Base-by-base conservation (phyloP, 1,140 invertebrate genomes). In the Drosophila kanapiae region DNA sequence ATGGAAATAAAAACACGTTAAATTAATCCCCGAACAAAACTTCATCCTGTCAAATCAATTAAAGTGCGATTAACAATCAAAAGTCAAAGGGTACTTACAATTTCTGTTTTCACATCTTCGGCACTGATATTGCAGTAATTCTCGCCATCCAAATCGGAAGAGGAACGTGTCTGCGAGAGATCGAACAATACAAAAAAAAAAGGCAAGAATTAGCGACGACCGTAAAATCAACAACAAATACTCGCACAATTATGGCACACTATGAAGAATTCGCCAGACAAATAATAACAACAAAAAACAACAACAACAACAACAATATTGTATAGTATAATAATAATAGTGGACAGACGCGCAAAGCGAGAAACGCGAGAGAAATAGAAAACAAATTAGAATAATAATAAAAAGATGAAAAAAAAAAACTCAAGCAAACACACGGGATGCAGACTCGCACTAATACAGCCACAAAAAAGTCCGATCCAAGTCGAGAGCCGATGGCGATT, bases 31-130 rank as follows among this genome's bases (percentile, higher is more conserved):
- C 27, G 1, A n/a, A 13, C 29, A 16, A 33, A 62, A 35, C 71
- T 64, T 64, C 31, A 65, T 13, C 49, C 62, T 56, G 62, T 67
- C 27, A 51, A 68, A 62, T 69, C 62, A 78, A 82, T 82, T 75
- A 75, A 70, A 78, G 56, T 75, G 45, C 56, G 54, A 82, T 82
- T 67, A 75, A 71, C 60, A 65, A 65, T 68, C 43, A 60, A 37
- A 37, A 23, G 27, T 37, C 11, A 11, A 16, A 16, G 43, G 29
- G 43, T 80, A 92, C 91, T 92, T 88, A 92, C 91, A 82, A 92
- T 92, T 92, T 92, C 91, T 27, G 91, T 92, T 82, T 92, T 92
- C 70, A 92, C 91, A 87, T 92, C 91, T 61, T 92, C 91, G 67
- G 91, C 91, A 51, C 91, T 92, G 62, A 92, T 92, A 63, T 91